Evolutionary conservation across 2,113 vertebrate genomes (phyloP), one percentile per base, ranked within the genome.

Genomic region (Chlorodrepanis virens): DNA sequence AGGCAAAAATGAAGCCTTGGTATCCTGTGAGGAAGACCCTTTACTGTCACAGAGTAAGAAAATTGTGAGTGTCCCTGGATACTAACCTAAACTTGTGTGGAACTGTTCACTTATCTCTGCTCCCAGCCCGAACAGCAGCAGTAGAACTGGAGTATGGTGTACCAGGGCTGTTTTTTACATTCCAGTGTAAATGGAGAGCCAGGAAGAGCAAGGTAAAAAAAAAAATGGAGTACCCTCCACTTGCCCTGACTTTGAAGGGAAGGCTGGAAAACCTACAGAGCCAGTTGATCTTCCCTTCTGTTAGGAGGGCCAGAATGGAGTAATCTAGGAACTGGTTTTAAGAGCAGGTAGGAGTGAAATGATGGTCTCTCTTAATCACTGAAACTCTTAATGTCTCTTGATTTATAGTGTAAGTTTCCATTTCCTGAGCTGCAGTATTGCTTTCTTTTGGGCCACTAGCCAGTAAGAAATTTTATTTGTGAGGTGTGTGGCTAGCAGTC

Each of bases 31-130:
- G n/a, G 18, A 65, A 77, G 31, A 53, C 24, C 25, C 19, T 59
- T 79, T 35, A 21, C 10, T 83, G 50, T 24, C 14, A 53, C 23
- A 52, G 35, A 50, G 14, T 40, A 14, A 87, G 44, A 67, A 77
- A 24, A 42, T 7, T 56, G 75, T 31, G 37, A n/a, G 16, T 0
- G 1, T 68, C 15, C 7, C 6, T 10, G 0, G 37, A 14, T 39
- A 44, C 52, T 23, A 24, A 14, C 21, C 47, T 8, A 5, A 44
- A 31, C 44, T 67, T 21, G 21, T 1, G 0, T 59, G 50, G 52
- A 60, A 37, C 47, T 85, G 20, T 56, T 87, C 6, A 2, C 9
- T 31, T n/a, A 14, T 20, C 31, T 56, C 54, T 56, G 20, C 31
- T 56, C 20, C 54, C 20, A 56, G 54, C 12, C 24, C 56, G 1